These are phyloP conservation scores for Odontocerum albicorne DNA, from an alignment of 2,888 invertebrate genomes.

Conservation along the genomic window DNA sequence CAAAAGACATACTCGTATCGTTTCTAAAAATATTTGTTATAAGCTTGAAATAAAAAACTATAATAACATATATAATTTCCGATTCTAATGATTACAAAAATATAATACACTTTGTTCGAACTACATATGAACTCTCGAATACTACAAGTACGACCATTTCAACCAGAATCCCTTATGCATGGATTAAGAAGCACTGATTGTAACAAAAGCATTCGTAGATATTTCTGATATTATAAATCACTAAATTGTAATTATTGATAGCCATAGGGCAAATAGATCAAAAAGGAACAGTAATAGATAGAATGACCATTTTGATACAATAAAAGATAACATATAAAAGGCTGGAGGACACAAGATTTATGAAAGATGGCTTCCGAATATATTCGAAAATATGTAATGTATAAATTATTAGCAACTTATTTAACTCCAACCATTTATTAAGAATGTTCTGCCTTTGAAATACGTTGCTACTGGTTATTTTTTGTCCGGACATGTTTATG, in stretches of 20 bases:
- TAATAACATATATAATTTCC: no score
- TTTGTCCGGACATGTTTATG: conserved; percentile 18
- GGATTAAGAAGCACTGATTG: no score
- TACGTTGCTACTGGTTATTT: conserved; percentile 16
- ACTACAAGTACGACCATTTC: no score
- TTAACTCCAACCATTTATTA: conserved; percentile 8
- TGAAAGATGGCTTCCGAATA: conserved; percentile 23
- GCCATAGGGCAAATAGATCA: conserved; percentile 32
- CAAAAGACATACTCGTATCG: no score
- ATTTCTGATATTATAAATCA: conserved; percentile 31
- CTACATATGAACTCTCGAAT: no score
- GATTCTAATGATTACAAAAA: no score
- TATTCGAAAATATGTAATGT: not conserved
- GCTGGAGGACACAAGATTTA: conserved; percentile 32
- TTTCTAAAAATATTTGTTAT: no score
- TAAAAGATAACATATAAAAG: conserved; percentile 34
- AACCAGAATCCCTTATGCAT: no score
- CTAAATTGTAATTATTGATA: conserved; percentile 33
- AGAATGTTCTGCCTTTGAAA: not conserved
- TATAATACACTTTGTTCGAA: no score
- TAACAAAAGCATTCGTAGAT: conserved; percentile 9
- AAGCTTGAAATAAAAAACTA: no score
- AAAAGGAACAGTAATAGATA: conserved; percentile 21
- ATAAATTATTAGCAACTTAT: conserved; percentile 15
- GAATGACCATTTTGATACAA: conserved; percentile 29